Conservation (phyloP, 2,888 invertebrate genomes). For the Galeopsomyia nigrocyanea region DNA sequence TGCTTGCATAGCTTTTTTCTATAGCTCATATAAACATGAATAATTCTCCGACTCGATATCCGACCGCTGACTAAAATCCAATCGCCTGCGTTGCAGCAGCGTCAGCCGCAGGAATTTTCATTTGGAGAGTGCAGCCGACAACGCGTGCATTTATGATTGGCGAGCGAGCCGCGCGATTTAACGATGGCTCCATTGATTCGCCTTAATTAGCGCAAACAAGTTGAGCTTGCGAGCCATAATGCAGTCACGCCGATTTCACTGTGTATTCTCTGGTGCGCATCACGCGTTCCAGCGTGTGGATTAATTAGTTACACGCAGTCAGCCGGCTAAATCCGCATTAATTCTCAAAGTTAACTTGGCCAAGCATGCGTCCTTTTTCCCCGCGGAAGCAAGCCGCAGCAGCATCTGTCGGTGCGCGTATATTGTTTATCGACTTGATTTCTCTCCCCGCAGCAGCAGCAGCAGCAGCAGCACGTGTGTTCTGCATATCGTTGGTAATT, state of each 20-base stretch:
- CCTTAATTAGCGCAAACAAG: conserved; percentile 22
- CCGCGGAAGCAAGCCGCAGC: no score
- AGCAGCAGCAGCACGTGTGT: no score
- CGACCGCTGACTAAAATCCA: no score
- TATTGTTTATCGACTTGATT: no score
- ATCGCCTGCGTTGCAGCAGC: no score
- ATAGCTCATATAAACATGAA: no score
- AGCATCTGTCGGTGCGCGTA: no score
- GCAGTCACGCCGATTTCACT: conserved; percentile 3
- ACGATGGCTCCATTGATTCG: conserved; percentile 19
- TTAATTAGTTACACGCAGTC: conserved; percentile 27
- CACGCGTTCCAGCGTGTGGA: not conserved
- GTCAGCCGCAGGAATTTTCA: not conserved
- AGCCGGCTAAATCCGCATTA: conserved; percentile 18
- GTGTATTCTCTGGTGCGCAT: not conserved
- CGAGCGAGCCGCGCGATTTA: not conserved
- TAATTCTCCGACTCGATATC: no score
- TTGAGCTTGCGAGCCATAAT: not conserved
- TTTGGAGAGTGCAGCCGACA: not conserved
- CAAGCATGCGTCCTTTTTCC: no score
- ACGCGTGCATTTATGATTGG: not conserved
- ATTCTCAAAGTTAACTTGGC: conserved; percentile 22
- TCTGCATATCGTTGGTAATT: no score
- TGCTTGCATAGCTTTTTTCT: no score
- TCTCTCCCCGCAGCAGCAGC: no score